phyloP scores from a whole-genome alignment of 1,140 invertebrate species.

The Plutomurus gul region DNA sequence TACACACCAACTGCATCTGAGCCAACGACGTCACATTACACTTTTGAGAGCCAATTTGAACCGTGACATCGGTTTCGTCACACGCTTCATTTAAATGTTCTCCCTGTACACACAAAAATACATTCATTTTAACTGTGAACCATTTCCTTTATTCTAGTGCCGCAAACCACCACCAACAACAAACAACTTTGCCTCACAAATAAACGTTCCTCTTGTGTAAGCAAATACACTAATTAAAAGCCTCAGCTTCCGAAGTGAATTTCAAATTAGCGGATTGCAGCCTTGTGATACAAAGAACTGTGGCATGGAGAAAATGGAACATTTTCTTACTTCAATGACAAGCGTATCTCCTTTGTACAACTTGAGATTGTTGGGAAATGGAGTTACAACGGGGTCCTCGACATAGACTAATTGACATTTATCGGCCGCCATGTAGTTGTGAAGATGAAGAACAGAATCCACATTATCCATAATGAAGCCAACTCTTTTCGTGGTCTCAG shows the following conservation, averaged over 20 bases:
- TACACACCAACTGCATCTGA: conserved; percentile 84
- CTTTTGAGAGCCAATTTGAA: conserved; percentile 82
- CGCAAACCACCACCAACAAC: no score
- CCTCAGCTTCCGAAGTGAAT: no score
- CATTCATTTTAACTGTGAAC: background rate
- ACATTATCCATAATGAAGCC: conserved; percentile 97
- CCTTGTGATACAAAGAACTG: no score
- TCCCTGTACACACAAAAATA: conserved; percentile 63
- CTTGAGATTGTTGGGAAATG: conserved; percentile 83
- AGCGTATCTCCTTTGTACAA: conserved; percentile 92
- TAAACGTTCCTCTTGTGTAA: no score
- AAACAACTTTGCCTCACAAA: no score
- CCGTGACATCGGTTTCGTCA: conserved; percentile 89
- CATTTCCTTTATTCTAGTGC: background rate
- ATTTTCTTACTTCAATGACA: conserved; percentile 77
- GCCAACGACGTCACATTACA: conserved; percentile 94
- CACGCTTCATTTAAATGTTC: conserved; percentile 88
- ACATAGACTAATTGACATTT: conserved; percentile 82
- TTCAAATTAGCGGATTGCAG: no score
- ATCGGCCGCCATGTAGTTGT: conserved; percentile 80
- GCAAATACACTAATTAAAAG: no score
- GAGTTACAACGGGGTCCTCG: conserved; percentile 87
- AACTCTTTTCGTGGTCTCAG: conserved; percentile 59
- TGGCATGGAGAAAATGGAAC: background rate
- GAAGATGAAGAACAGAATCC: conserved; percentile 80